Evolutionary conservation across 1,140 invertebrate species (phyloP).

Genomic region (Orius insidiosus): DNA sequence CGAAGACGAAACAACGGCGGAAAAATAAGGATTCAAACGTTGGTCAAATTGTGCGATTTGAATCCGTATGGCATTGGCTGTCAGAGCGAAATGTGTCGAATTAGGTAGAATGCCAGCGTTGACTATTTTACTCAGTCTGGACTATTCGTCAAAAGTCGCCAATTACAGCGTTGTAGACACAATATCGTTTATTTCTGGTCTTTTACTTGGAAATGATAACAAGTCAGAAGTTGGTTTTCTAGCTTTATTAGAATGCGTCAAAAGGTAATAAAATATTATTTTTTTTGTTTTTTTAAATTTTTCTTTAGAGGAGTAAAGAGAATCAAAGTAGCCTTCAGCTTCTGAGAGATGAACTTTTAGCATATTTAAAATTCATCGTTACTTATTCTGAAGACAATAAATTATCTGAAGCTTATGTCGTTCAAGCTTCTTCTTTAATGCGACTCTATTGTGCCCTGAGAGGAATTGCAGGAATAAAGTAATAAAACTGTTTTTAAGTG

Average conservation of each 20-base stretch:
- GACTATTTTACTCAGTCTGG: constrained; percentile 59
- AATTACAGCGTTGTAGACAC: constrained; percentile 27
- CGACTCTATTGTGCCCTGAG: constrained; percentile 80
- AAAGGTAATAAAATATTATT: constrained; percentile 38
- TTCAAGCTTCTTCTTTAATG: constrained; percentile 62
- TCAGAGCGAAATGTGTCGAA: constrained; percentile 72
- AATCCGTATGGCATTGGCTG: constrained; percentile 71
- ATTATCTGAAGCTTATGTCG: constrained; percentile 46
- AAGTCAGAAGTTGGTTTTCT: constrained; percentile 79
- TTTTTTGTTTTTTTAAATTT: constrained; percentile 11
- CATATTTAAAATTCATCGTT: constrained; percentile 34
- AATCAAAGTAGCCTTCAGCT: constrained; percentile 47
- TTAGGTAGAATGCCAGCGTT: constrained; percentile 76
- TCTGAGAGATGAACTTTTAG: constrained; percentile 62
- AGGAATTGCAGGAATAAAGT: constrained; percentile 83
- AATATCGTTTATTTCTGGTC: constrained; percentile 75
- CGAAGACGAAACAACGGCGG: constrained; percentile 61
- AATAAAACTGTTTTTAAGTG: constrained; percentile 19
- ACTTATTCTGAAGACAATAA: constrained; percentile 33
- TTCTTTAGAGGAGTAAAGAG: constrained; percentile 53
- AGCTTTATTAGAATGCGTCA: constrained; percentile 79
- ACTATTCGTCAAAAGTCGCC: constrained; percentile 14
- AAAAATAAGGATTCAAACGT: constrained; percentile 46
- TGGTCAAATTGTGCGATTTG: constrained; percentile 72
- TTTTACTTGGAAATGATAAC: constrained; percentile 79